Conservation (phyloP, 2,113 vertebrate genomes). For the Phylloscopus trochiloides region DNA sequence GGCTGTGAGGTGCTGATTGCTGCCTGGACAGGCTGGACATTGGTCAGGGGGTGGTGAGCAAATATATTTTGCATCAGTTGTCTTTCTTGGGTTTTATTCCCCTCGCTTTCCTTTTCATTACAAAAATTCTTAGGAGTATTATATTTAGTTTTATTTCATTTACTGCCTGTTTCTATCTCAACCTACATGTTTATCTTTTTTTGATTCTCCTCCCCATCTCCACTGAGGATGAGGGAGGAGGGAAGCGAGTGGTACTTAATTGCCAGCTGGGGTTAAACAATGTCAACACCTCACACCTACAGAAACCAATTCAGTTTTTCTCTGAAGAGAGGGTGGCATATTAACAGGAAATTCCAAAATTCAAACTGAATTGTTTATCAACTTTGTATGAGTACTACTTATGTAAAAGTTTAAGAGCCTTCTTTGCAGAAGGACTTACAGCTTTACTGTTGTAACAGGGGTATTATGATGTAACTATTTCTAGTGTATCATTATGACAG, state of each 20-base stretch:
- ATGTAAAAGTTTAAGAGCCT: background rate
- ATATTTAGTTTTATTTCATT: background rate
- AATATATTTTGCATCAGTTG: background rate
- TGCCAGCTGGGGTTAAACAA: background rate
- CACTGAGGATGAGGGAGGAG: background rate
- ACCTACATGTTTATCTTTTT: background rate
- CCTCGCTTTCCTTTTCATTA: background rate
- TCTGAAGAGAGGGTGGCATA: background rate
- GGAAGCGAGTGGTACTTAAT: background rate
- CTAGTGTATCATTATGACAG: background rate
- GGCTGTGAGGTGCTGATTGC: accelerated
- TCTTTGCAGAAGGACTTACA: background rate
- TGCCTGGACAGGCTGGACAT: background rate
- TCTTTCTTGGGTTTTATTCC: background rate
- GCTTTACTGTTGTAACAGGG: background rate
- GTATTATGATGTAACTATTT: background rate
- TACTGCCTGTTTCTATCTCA: background rate
- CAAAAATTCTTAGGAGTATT: background rate
- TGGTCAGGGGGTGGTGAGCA: background rate
- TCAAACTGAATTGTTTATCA: background rate
- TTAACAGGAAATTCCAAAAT: background rate
- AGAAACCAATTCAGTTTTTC: background rate
- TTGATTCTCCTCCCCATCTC: background rate
- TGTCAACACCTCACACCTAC: background rate
- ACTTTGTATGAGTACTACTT: background rate